Base-by-base conservation (phyloP, 2,888 invertebrate genomes). In the Crocallis elinguaria region DNA sequence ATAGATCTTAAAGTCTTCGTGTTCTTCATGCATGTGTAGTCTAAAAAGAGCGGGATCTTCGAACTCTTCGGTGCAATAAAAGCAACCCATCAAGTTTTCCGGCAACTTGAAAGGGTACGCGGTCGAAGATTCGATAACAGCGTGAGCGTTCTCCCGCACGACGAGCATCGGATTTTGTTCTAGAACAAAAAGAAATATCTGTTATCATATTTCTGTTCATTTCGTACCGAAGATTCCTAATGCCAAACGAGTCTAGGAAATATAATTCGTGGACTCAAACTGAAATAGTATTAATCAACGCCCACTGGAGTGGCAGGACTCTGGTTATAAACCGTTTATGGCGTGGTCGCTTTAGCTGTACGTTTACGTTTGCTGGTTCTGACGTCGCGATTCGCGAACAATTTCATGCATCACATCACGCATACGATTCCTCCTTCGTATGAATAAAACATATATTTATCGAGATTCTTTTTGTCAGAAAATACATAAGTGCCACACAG, bases 41-140 rank as follows among this genome's bases (percentile, higher is more conserved):
- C 79, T 66, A 53, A 75, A 79, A 16, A 50, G 16, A 2, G 66
- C 48, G 3, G 80, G 71, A n/a, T 75, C 71, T 0, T 66, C 58
- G 54, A 65, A 78, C 3, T 57, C 62, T 33, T 75, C 73, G 41
- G 65, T 67, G 62, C 82, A 82, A 60, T 75, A 77, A 17, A 78
- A 73, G 69, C 82, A 82, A 59, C 75, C 73, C 58, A 78, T 62
- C 17, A 67, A 62, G 45, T 67, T 66, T 52, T 72, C 73, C 21
- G 80, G 77, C 48, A 79, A 67, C 66, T 75, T 73, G 74, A 83
- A 83, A 13, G 82, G 82, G 66, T 74, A 82, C 12, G 71, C 78
- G 11, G 82, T 81, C 46, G 79, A 65, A 62, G 71, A 71, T 70
- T 70, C 65, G 43, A 82, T 64, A 53, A 82, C 60, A 33, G 68